Conservation (phyloP, 2,113 vertebrate species). For the Protobothrops mucrosquamatus region DNA sequence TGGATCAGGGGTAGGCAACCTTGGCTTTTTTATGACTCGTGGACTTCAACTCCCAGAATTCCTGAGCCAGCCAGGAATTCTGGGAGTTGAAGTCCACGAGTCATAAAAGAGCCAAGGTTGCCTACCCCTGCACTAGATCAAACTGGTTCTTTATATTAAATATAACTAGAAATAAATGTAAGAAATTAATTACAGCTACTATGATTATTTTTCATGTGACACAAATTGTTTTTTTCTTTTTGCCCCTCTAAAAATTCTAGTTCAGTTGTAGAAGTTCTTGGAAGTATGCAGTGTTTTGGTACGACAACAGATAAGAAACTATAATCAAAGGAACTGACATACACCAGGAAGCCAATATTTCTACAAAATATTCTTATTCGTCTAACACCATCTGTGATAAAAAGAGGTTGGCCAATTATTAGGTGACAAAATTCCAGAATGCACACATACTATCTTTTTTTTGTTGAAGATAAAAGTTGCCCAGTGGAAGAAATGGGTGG, state of each 20-base stretch:
- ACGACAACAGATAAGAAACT: not conserved
- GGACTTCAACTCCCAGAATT: too few species aligned
- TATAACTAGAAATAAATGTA: not conserved
- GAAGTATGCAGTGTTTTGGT: not conserved
- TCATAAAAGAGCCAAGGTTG: too few species aligned
- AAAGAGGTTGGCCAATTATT: not conserved
- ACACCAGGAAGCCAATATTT: slow-evolving; percentile 3
- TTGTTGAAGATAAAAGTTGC: not conserved
- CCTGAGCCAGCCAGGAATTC: too few species aligned
- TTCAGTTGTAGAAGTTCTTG: not conserved
- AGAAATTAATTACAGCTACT: not conserved
- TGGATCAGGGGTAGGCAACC: not conserved
- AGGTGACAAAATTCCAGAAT: not conserved
- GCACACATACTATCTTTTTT: not conserved
- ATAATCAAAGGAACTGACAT: not conserved
- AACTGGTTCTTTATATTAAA: not conserved
- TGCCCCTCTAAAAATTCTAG: not conserved
- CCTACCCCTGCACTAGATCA: not conserved
- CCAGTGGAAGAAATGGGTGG: slow-evolving; percentile 19
- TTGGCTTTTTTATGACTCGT: too few species aligned
- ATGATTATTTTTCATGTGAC: not conserved
- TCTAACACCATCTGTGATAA: not conserved
- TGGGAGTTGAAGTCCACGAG: too few species aligned
- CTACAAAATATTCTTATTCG: not conserved
- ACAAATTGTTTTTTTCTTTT: not conserved